These are phyloP conservation scores for Spialia ferax DNA, from an alignment of 2,888 invertebrate genomes.

Conservation along the genomic window DNA sequence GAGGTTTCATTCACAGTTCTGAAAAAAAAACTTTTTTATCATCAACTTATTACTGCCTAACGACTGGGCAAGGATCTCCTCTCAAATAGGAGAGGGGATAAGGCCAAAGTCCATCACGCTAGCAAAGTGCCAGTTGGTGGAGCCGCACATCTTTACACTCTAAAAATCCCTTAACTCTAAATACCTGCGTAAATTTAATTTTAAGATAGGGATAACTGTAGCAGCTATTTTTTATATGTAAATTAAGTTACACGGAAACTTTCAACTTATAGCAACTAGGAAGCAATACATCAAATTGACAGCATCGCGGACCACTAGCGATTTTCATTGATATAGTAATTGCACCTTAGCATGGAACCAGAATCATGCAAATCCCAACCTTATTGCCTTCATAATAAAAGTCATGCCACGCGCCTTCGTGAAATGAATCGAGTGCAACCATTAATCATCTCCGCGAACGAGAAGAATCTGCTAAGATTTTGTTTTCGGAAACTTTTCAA, in stretches of 20 bases:
- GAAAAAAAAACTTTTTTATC: neutral
- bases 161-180: too few relatives aligned
- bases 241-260: constrained; percentile 32
- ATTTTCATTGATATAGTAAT: constrained; percentile 34
- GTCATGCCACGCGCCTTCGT: constrained; percentile 4
- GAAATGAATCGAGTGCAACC: constrained; percentile 43
- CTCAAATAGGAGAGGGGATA: too few relatives aligned
- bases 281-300: constrained; percentile 38
- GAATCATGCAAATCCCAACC: constrained; percentile 7
- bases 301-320: constrained; percentile 25
- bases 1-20: neutral
- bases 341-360: neutral
- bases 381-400: neutral
- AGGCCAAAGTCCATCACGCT: too few relatives aligned
- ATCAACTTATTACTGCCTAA: too few relatives aligned
- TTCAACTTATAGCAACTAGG: constrained; percentile 22
- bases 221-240: too few relatives aligned
- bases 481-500: constrained; percentile 35
- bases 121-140: too few relatives aligned
- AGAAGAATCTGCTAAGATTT: constrained; percentile 37
- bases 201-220: too few relatives aligned
- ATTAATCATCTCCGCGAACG: constrained; percentile 62
- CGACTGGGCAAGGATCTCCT: too few relatives aligned
- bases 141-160: too few relatives aligned
- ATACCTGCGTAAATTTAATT: too few relatives aligned